A percentile compares a stretch with the other conserved stretches of the same genome.
phyloP scores from a whole-genome alignment of 2,888 invertebrate species.

The Megalurothrips usitatus region DNA sequence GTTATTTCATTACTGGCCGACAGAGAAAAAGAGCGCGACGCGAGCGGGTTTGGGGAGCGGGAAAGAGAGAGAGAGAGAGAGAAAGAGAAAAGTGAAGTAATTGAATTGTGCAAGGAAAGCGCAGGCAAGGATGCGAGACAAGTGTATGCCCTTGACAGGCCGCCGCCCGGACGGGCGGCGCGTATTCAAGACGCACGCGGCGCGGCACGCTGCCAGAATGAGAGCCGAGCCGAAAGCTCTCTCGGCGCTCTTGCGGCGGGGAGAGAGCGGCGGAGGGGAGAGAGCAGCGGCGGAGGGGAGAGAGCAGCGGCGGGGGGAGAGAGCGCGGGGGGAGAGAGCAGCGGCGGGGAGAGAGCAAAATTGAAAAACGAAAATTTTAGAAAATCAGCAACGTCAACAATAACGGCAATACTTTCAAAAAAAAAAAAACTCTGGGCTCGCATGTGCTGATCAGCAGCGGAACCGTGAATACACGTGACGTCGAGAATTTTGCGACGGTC shows the following conservation, averaged over 20 bases:
- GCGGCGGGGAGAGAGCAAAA: neutral
- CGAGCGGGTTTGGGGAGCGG: neutral
- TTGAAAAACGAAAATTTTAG: too few relatives aligned
- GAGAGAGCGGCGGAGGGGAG: neutral
- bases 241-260: too few relatives aligned
- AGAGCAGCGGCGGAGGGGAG: neutral
- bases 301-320: neutral
- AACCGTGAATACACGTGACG: too few relatives aligned
- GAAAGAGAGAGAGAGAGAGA: neutral
- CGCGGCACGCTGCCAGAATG: neutral
- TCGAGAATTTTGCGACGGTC: too few relatives aligned
- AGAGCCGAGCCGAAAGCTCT: too few relatives aligned
- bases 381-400: too few relatives aligned
- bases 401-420: too few relatives aligned
- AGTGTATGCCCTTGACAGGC: constrained; percentile 3
- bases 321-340: neutral
- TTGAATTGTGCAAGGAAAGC: neutral
- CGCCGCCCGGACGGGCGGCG: neutral
- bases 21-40: neutral
- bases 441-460: too few relatives aligned
- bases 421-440: too few relatives aligned
- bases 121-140: neutral
- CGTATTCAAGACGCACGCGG: neutral
- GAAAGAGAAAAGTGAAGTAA: neutral
- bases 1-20: constrained; percentile 11